Conservation (phyloP, 2,113 vertebrate genomes). For the Xiphias gladius region DNA sequence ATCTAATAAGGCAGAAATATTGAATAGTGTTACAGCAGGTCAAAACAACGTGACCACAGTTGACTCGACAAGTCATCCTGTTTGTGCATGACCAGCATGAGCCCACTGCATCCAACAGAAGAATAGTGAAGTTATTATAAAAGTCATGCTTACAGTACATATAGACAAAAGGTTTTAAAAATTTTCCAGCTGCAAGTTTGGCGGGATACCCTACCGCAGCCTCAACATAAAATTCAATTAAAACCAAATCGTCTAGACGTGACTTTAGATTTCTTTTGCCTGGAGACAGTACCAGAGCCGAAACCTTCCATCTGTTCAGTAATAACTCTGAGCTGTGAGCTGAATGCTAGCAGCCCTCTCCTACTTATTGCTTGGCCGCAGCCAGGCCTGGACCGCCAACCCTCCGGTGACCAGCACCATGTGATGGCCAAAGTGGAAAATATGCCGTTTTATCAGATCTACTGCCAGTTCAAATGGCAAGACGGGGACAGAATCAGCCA, state of each 20-base stretch:
- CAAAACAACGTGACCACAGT: too few species aligned
- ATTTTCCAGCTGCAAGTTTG: background rate
- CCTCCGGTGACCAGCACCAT: background rate
- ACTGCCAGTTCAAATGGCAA: background rate
- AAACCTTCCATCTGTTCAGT: constrained; percentile 9
- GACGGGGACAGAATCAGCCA: background rate
- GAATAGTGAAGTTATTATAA: background rate
- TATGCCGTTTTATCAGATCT: background rate
- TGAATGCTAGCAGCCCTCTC: background rate
- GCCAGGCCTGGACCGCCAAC: background rate
- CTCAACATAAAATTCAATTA: background rate
- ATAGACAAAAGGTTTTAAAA: background rate
- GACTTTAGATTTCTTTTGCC: background rate
- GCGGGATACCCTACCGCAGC: background rate
- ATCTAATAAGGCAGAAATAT: too few species aligned
- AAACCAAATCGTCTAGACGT: constrained; percentile 2
- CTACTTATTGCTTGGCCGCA: background rate
- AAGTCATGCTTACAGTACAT: background rate
- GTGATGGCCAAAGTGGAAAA: background rate
- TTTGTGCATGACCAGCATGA: background rate
- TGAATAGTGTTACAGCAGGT: too few species aligned
- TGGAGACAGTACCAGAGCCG: background rate
- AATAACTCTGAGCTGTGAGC: background rate
- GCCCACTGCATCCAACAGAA: background rate
- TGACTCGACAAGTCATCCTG: too few species aligned